phyloP scores from a whole-genome alignment of 2,888 invertebrate species.

The Hirtodrosophila alboralis region DNA sequence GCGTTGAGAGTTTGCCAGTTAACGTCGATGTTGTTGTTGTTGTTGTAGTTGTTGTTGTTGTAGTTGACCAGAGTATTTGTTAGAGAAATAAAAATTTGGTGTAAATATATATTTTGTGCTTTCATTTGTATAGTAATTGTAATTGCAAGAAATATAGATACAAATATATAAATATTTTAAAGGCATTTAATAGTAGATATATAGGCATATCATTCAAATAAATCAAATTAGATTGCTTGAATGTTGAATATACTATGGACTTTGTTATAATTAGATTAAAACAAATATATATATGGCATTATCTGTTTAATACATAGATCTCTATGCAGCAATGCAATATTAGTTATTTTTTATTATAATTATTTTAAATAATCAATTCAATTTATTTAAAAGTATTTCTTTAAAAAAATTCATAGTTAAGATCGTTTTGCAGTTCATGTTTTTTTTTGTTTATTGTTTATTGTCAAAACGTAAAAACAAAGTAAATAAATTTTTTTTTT shows the following conservation, averaged over 20 bases:
- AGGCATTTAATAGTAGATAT: slow-evolving; percentile 10
- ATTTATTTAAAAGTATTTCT: slow-evolving; percentile 14
- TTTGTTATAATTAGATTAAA: slow-evolving; percentile 2
- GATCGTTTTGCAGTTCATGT: slow-evolving; percentile 1
- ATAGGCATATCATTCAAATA: slow-evolving; percentile 20
- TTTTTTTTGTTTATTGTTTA: not conserved
- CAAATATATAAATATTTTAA: slow-evolving; percentile 32
- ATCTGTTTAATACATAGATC: slow-evolving; percentile 15
- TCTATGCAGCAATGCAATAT: slow-evolving; percentile 7
- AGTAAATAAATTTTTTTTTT: too few relatives aligned
- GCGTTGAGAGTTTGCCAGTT: slow-evolving; percentile 61
- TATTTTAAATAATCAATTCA: not conserved
- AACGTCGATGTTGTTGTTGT: slow-evolving; percentile 40
- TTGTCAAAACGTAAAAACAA: too few relatives aligned
- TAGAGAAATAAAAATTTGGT: slow-evolving; percentile 65
- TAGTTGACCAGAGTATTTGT: slow-evolving; percentile 59
- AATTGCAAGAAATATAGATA: slow-evolving; percentile 17
- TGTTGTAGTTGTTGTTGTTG: slow-evolving; percentile 41
- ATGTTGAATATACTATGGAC: slow-evolving; percentile 10
- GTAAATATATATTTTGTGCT: slow-evolving; percentile 73
- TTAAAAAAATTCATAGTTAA: not conserved
- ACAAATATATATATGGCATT: slow-evolving; percentile 13
- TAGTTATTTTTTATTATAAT: not conserved
- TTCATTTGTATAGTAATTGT: slow-evolving; percentile 27
- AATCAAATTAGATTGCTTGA: slow-evolving; percentile 14